Percentiles rank a stretch among this genome's conserved stretches.
These are phyloP conservation scores for Acinonyx jubatus DNA, from an alignment of 2,113 vertebrate species.

Conservation along the genomic window DNA sequence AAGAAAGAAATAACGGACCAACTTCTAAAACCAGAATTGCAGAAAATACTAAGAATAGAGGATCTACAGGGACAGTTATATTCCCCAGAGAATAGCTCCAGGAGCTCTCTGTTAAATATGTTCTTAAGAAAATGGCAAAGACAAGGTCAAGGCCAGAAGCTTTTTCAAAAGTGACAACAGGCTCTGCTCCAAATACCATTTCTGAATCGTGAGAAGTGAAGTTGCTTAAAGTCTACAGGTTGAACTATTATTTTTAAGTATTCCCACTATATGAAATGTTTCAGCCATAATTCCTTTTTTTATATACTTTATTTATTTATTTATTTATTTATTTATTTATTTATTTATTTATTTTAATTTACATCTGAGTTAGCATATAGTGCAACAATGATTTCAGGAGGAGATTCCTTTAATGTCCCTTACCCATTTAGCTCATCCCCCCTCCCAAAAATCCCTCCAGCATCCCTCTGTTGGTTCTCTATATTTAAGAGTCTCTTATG, in stretches of 20 bases:
- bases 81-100: background rate
- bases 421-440: no score
- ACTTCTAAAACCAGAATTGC: background rate
- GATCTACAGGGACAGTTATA: background rate
- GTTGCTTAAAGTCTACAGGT: background rate
- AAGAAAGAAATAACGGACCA: background rate
- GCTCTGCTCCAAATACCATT: background rate
- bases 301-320: no score
- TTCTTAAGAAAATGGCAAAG: background rate
- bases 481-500: no score
- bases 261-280: background rate
- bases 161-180: background rate
- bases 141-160: conserved; percentile 25
- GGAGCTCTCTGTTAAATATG: background rate
- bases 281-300: background rate
- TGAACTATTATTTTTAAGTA: conserved; percentile 33
- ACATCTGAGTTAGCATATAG: no score
- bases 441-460: no score
- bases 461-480: no score
- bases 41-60: background rate
- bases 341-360: no score
- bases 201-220: background rate
- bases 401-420: no score
- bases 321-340: no score
- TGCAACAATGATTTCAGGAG: no score